Conservation (phyloP, 2,113 vertebrate genomes). For the Bostrychus sinensis region DNA sequence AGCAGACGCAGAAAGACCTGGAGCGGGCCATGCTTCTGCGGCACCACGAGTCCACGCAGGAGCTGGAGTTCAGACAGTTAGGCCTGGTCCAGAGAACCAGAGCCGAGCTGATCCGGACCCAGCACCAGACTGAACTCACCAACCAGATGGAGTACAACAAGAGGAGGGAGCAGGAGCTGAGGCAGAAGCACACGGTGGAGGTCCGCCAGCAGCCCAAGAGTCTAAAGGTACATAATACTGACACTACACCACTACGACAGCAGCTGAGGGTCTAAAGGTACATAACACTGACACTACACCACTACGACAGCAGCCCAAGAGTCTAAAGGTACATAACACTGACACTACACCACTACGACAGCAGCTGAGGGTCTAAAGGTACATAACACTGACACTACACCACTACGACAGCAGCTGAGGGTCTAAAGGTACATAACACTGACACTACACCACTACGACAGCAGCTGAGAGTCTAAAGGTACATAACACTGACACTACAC, state of each 20-base stretch:
- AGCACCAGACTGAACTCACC: conserved; percentile 91
- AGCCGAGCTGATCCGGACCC: conserved; percentile 88
- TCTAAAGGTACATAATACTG: conserved; percentile 92
- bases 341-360: neutral
- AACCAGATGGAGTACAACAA: conserved; percentile 96
- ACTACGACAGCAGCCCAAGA: too few species aligned
- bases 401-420: too few species aligned
- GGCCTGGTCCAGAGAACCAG: conserved; percentile 85
- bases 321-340: neutral
- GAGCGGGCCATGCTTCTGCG: conserved; percentile 89
- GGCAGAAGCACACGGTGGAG: conserved; percentile 89
- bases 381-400: too few species aligned
- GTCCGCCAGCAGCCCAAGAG: conserved; percentile 95
- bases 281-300: neutral
- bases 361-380: too few species aligned
- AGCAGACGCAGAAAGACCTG: conserved; percentile 91
- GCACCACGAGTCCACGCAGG: conserved; percentile 90
- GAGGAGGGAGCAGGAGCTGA: conserved; percentile 87
- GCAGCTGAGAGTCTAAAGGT: too few species aligned
- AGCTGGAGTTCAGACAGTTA: conserved; percentile 88
- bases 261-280: too few species aligned
- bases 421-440: too few species aligned
- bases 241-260: too few species aligned
- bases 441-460: too few species aligned
- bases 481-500: too few species aligned